These are phyloP conservation scores for Parapristionchus giblindavisi DNA, from an alignment of 2,888 invertebrate genomes.

Conservation along the genomic window DNA sequence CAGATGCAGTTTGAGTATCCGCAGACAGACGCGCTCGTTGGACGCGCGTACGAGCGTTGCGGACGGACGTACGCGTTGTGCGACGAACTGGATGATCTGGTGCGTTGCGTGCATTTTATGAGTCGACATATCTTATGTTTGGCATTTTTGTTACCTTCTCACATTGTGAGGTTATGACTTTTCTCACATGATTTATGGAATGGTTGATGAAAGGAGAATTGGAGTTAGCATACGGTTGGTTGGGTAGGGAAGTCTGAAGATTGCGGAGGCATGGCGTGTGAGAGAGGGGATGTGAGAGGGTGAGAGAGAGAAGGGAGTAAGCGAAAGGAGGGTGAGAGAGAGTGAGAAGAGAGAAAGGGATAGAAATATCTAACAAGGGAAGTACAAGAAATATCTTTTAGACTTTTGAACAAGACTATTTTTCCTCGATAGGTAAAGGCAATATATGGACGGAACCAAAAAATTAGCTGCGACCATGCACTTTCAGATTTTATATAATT, in stretches of 20 bases:
- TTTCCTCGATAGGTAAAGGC: too few relatives aligned
- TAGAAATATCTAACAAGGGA: not conserved
- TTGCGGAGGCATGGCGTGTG: too few relatives aligned
- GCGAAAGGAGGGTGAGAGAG: conserved; percentile 15
- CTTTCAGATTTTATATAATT: too few relatives aligned
- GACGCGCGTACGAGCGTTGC: not conserved
- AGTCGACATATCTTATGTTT: not conserved
- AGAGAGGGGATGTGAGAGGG: not conserved
- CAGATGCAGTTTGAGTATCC: conserved; percentile 8
- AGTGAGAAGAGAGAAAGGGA: not conserved
- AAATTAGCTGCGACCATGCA: too few relatives aligned
- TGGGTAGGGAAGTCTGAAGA: too few relatives aligned
- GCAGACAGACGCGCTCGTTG: conserved; percentile 16
- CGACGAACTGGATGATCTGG: conserved; percentile 26
- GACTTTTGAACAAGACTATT: not conserved
- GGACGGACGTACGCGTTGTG: not conserved
- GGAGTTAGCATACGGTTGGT: too few relatives aligned
- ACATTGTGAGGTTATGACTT: not conserved
- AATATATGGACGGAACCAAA: too few relatives aligned
- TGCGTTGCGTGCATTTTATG: not conserved
- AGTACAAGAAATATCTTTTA: not conserved
- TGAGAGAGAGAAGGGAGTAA: not conserved
- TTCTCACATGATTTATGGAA: not conserved
- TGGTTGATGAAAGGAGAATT: not conserved
- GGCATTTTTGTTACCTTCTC: not conserved